These are phyloP conservation scores for Tupaia chinensis DNA, from an alignment of 2,113 vertebrate genomes.

Conservation along the genomic window DNA sequence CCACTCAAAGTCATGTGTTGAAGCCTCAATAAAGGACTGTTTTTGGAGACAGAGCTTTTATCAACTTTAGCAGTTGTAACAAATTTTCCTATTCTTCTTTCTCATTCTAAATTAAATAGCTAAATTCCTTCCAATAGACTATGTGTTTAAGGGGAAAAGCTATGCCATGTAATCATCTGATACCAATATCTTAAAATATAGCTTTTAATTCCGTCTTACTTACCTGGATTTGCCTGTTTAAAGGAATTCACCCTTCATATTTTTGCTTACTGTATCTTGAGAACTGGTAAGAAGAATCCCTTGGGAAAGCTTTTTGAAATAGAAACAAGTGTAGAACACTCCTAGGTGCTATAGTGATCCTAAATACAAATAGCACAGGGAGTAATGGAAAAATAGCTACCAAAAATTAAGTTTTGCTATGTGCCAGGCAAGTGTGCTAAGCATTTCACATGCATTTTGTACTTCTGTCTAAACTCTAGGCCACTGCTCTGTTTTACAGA, in stretches of 20 bases:
- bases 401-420: neutral
- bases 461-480: neutral
- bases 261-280: neutral
- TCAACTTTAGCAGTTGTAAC: neutral
- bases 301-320: neutral
- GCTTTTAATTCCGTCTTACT: neutral
- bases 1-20: neutral
- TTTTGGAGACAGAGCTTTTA: neutral
- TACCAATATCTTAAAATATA: neutral
- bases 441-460: fast-evolving
- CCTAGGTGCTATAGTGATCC: neutral
- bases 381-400: neutral
- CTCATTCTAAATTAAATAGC: neutral
- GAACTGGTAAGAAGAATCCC: neutral
- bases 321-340: neutral
- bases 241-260: neutral
- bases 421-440: neutral
- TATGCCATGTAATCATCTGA: neutral
- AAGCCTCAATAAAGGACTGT: neutral
- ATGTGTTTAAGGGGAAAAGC: neutral
- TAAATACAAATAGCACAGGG: neutral
- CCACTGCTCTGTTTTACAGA: neutral
- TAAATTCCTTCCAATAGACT: neutral
- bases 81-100: neutral
- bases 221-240: neutral